Evolutionary conservation across 1,140 invertebrate species (phyloP), one percentile per base, ranked within the genome.

Genomic region (Calosoma granatense): DNA sequence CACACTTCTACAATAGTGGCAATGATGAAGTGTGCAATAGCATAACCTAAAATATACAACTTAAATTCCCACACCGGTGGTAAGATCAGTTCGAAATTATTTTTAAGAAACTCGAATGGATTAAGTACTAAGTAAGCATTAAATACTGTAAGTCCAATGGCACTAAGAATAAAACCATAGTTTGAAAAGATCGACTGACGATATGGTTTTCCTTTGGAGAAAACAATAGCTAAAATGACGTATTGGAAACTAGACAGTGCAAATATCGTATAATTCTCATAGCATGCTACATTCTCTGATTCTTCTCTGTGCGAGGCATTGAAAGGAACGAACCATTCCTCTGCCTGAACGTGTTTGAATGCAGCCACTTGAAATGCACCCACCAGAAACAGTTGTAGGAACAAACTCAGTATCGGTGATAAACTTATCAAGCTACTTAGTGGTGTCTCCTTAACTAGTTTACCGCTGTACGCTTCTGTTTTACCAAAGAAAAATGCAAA

Each of bases 231-330:
- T 64, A 95, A 76, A 14, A 84, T 89, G 20, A 97, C 88, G 67
- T 98, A 98, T 67, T 98, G 95, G 67, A 94, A 98, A 65, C 87
- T 85, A 0, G 93, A 94, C 1, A 94, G 75, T 0, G 84, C 78
- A 66, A 90, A 98, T 20, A 98, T 82, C 0, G 86, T 81, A 66
- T 90, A 92, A 65, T 93, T 92, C 69, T 94, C 89, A 69, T 82
- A 85, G 53, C 84, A 85, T 0, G 67, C 72, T 56, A 77, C 74
- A 51, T 69, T 65, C 0, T 63, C 69, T 1, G 71, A 64, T 22
- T 73, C 73, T 51, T 81, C 76, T 20, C 67, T 64, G 11, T 68
- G 73, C 0, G 76, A 69, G 1, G 74, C 73, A 2, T 77, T 65
- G 60, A 86, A 86, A 0, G 83, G 77, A 0, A 59, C 69, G 61